Base-by-base conservation (phyloP, 2,797 vertebrate species). In the Zenarchopterus dispar region DNA sequence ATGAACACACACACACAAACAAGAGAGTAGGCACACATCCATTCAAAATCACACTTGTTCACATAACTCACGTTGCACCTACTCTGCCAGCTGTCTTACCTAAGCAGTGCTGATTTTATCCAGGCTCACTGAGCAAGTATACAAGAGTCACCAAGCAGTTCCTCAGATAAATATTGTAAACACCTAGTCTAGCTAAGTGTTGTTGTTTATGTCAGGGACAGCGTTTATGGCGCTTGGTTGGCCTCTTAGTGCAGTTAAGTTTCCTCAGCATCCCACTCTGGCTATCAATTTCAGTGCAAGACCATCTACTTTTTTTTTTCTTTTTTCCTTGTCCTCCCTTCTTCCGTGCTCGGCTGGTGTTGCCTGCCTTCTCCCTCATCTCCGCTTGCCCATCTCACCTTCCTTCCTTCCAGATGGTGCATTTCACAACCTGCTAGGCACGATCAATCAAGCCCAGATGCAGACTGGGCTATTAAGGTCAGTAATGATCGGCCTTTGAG, bases 371-470 rank as follows among this genome's bases (percentile, higher is more conserved):
- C 75, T 80, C 82, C 83, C 84, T 67, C 71, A 77, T 84, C 89
- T 88, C 84, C 33, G 75, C 76, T 80, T 73, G 81, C 86, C 86
- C 88, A 86, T 86, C 88, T 91, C 89, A 89, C 89, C 88, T 92
- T 91, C 87, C 88, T 88, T 91, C 91, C 84, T 91, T 93, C 94
- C 93, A 94, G 94, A 94, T 94, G 93, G 94, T 77, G 87, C 92
- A 89, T 94, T 94, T 94, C 93, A 94, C 93, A 93, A 94, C 92
- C 93, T 93, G 93, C 93, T 94, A 91, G 89, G 84, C 85, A 88
- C 90, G 92, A 93, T 95, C 93, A 85, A 85, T 95, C 94, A 93
- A 84, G 86, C 80, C 75, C 87, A 77, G 85, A 90, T 88, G 91
- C 92, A 93, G 88, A 49, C 39, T 88, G 87, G 84, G 73, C 92